A percentile compares a stretch with the other conserved stretches of the same genome.
Conservation (phyloP, 1,140 invertebrate genomes). For the Panagrolaimus sp. region DNA sequence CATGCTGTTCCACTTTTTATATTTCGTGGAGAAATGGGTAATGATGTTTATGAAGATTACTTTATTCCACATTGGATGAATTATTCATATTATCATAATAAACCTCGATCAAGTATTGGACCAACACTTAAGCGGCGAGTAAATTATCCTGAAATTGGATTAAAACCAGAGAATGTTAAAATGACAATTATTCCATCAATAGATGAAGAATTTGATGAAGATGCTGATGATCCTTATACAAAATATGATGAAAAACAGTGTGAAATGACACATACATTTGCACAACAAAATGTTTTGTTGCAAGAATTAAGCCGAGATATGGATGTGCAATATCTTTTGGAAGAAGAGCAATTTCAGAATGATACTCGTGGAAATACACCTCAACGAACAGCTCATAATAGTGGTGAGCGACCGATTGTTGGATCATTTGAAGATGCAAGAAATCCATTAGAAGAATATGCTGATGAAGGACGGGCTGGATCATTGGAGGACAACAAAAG, state of each 20-base stretch:
- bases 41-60: conserved; percentile 43
- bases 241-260: background rate
- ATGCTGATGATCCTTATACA: background rate
- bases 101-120: background rate
- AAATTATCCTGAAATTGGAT: conserved; percentile 33
- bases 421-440: conserved; percentile 25
- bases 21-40: conserved; percentile 62
- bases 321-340: background rate
- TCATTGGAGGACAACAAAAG: no score
- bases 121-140: conserved; percentile 37
- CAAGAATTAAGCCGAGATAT: background rate
- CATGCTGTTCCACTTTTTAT: conserved; percentile 93
- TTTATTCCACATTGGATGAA: conserved; percentile 59
- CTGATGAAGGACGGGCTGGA: background rate
- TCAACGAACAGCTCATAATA: background rate
- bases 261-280: background rate
- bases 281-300: background rate
- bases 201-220: background rate
- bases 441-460: conserved; percentile 20
- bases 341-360: background rate
- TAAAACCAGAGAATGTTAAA: background rate
- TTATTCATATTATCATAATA: conserved; percentile 47
- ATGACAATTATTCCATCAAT: background rate
- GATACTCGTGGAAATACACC: background rate
- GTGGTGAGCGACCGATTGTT: conserved; percentile 22